Percentiles rank a stretch among this genome's conserved stretches.
These are phyloP conservation scores for Carassius carassius DNA, from an alignment of 2,113 vertebrate genomes.

Conservation along the genomic window DNA sequence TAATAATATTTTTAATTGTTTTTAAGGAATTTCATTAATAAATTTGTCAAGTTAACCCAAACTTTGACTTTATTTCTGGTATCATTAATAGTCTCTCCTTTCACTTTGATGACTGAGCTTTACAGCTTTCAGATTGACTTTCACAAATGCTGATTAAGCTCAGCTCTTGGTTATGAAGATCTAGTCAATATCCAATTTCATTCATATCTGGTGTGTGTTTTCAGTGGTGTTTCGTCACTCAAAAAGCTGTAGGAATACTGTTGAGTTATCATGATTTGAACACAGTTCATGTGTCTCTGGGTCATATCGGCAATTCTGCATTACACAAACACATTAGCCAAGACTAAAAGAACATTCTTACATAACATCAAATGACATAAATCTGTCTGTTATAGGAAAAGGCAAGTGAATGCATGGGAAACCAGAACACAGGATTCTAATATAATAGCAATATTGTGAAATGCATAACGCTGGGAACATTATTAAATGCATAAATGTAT, in stretches of 20 bases:
- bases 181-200: neutral
- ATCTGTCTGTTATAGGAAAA: neutral
- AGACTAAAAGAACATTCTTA: constrained; percentile 21
- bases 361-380: neutral
- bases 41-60: too few relatives aligned
- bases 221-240: neutral
- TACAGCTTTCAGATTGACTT: too few relatives aligned
- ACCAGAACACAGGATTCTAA: neutral
- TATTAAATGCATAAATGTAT: neutral
- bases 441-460: neutral
- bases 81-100: too few relatives aligned
- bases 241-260: neutral
- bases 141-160: too few relatives aligned
- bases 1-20: too few relatives aligned
- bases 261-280: neutral
- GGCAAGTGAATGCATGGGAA: neutral
- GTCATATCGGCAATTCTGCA: neutral
- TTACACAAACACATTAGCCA: constrained; percentile 9
- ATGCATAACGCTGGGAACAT: neutral
- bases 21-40: neutral
- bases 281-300: neutral
- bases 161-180: neutral
- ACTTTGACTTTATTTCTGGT: too few relatives aligned
- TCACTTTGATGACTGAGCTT: too few relatives aligned
- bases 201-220: neutral